Evolutionary conservation across 2,797 vertebrate species (phyloP).

Genomic region (Molossus alvarezi): DNA sequence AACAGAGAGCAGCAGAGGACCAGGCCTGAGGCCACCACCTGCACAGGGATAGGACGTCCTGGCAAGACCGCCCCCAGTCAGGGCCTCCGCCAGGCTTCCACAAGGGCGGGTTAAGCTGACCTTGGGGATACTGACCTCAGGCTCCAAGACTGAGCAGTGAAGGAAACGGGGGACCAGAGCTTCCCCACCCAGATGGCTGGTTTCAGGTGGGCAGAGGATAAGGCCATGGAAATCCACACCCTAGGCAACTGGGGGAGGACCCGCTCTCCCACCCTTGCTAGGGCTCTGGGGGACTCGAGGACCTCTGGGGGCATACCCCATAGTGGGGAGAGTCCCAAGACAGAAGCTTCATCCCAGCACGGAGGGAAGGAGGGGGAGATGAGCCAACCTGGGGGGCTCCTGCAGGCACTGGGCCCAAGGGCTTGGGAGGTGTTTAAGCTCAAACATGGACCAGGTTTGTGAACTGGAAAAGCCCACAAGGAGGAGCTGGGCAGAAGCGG

Average conservation of each 20-base stretch:
- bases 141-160: background rate
- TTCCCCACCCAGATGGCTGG: background rate
- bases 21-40: background rate
- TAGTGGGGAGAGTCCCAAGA: background rate
- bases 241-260: fast-evolving
- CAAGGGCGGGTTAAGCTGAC: background rate
- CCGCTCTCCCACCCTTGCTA: background rate
- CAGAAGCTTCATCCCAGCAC: background rate
- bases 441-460: background rate
- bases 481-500: background rate
- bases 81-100: background rate
- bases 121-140: too few relatives aligned
- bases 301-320: background rate
- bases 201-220: background rate
- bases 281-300: background rate
- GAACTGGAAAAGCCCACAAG: background rate
- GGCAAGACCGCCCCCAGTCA: background rate
- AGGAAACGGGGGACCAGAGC: background rate
- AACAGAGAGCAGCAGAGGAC: background rate
- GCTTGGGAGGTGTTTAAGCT: background rate
- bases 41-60: background rate
- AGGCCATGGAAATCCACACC: background rate
- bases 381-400: background rate
- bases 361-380: background rate
- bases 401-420: background rate